Evolutionary conservation across 1,140 invertebrate genomes (phyloP).

Genomic region (Piezodorus guildinii): DNA sequence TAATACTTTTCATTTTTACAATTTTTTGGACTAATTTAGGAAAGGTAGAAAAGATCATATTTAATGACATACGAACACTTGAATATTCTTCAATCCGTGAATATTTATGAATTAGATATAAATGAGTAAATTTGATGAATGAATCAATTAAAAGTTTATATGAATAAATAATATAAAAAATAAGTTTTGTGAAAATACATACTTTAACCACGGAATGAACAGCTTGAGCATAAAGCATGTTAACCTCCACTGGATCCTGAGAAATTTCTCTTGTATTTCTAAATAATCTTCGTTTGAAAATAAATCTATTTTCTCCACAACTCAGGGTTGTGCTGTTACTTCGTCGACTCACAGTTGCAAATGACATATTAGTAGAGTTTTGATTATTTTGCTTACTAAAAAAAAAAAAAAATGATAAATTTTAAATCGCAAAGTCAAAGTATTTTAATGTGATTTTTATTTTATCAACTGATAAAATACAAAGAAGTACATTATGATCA

Average conservation of each 20-base stretch:
- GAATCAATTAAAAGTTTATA: no score
- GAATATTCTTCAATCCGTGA: no score
- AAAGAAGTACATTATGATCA: no score
- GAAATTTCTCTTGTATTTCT: constrained; percentile 76
- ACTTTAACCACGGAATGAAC: constrained; percentile 90
- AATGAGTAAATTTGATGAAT: no score
- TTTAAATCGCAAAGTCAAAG: neutral
- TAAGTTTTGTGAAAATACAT: constrained; percentile 28
- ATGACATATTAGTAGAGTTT: constrained; percentile 38
- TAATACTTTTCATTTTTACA: no score
- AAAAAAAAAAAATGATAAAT: neutral
- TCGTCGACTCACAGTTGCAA: constrained; percentile 42
- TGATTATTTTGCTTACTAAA: constrained; percentile 51
- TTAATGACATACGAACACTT: no score
- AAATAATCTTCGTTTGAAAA: constrained; percentile 86
- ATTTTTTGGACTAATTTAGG: no score
- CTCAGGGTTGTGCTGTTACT: constrained; percentile 47
- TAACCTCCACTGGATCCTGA: constrained; percentile 93
- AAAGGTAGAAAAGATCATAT: no score
- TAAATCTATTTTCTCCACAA: constrained; percentile 80
- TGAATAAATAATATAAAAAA: no score
- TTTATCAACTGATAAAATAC: no score
- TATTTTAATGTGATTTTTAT: no score
- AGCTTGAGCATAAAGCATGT: constrained; percentile 87
- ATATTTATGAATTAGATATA: no score